Evolutionary conservation across 2,113 vertebrate species (phyloP), one percentile per base, ranked within the genome.

Genomic region (Python bivittatus): DNA sequence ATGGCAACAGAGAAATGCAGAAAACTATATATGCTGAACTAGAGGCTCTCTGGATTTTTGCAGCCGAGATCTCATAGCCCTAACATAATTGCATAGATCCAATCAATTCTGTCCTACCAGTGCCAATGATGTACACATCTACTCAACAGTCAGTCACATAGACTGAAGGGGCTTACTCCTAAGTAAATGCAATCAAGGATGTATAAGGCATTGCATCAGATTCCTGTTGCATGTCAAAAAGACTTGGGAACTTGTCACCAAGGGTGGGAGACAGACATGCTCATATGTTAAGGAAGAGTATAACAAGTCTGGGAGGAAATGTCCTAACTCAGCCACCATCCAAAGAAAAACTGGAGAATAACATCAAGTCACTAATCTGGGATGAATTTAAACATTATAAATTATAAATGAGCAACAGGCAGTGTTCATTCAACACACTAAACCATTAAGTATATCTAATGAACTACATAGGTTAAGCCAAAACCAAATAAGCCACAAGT

Each of bases 181-280:
- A 23, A 33, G 29, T 52, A 83, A 87, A 38, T 25, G 1, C n/a
- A 22, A 79, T 79, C 44, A 84, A 44, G 33, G n/a, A 6, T 58
- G 64, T 27, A 9, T 17, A 88, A 61, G 95, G 94, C 85, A 86
- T 91, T 33, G 29, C 22, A 58, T 54, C 89, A 91, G 5, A 48
- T 95, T 57, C 61, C n/a, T 29, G 9, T 72, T 52, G 61, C 72
- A 23, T 88, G 53, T 44, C 38, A 52, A 44, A 4, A 6, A 29
- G 29, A 12, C 29, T 58, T 79, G 84, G 61, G 13, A 90, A 56
- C 1, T 12, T 53, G 53, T 17, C 57, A 38, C 29, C 27, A 56
- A 79, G 17, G 6, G 20, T 61, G 60, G 7, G 60, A 79, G 10
- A 52, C 27, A 33, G 60, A 42, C 4, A 20, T 64, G 10, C 33